phyloP scores from a whole-genome alignment of 1,140 invertebrate species.

The Drosophila sulfurigaster region DNA sequence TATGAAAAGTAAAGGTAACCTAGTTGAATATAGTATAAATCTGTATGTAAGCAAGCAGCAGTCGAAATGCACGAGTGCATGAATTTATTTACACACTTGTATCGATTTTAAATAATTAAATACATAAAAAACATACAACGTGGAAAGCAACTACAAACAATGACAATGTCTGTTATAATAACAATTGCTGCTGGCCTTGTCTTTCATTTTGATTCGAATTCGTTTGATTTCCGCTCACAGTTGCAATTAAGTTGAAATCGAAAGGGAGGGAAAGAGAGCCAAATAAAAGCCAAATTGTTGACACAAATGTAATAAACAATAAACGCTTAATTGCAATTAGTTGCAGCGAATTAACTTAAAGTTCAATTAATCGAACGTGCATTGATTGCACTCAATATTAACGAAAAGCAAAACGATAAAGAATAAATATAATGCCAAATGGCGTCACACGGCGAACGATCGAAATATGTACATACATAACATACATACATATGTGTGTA shows the following conservation, averaged over 20 bases:
- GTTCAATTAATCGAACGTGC: conserved; percentile 56
- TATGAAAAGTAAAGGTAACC: conserved; percentile 47
- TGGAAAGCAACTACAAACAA: conserved; percentile 23
- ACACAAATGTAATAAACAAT: conserved; percentile 18
- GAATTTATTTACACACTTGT: conserved; percentile 73
- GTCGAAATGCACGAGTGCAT: conserved; percentile 25
- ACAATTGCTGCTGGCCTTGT: conserved; percentile 40
- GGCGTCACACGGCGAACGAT: conserved; percentile 8
- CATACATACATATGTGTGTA: too few species aligned
- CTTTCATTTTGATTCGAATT: conserved; percentile 19
- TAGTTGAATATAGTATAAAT: conserved; percentile 26
- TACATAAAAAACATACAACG: not conserved
- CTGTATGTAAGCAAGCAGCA: conserved; percentile 35
- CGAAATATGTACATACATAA: too few species aligned
- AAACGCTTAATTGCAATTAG: conserved; percentile 72
- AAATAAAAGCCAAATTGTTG: conserved; percentile 44
- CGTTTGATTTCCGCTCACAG: conserved; percentile 3
- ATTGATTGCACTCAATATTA: conserved; percentile 52
- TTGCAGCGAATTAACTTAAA: conserved; percentile 26
- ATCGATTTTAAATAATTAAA: conserved; percentile 61
- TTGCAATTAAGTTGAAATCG: conserved; percentile 31
- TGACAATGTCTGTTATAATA: conserved; percentile 51
- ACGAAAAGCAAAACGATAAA: conserved; percentile 4
- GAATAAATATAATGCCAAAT: conserved; percentile 3
- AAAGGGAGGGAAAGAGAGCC: conserved; percentile 21